phyloP scores from a whole-genome alignment of 1,140 invertebrate species.

The Melitaea cinxia region DNA sequence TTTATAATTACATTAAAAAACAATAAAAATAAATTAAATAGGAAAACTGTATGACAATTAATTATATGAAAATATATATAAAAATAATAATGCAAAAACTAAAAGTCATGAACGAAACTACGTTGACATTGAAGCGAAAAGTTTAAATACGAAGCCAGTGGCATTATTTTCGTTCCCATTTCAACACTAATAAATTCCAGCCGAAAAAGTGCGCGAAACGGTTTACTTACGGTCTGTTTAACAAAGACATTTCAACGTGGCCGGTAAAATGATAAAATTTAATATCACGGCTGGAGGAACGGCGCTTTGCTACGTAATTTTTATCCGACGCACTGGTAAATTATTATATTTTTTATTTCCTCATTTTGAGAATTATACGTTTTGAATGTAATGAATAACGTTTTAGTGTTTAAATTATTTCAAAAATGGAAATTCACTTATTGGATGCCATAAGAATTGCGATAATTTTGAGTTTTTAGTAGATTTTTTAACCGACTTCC shows the following conservation, averaged over 20 bases:
- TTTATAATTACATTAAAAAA: too few species aligned
- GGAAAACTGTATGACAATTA: too few species aligned
- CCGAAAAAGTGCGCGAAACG: conserved; percentile 52
- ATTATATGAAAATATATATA: neutral
- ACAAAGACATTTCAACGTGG: conserved; percentile 63
- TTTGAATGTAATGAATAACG: too few species aligned
- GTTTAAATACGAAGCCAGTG: neutral
- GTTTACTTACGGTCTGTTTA: conserved; percentile 57
- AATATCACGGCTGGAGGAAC: conserved; percentile 26
- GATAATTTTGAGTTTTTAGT: too few species aligned
- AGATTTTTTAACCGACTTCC: too few species aligned
- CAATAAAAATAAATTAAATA: too few species aligned
- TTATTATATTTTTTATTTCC: neutral
- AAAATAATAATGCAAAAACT: neutral
- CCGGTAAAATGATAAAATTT: conserved; percentile 62
- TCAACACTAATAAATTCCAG: conserved; percentile 55
- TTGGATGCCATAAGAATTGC: too few species aligned
- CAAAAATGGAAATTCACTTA: too few species aligned
- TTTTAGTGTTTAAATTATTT: too few species aligned
- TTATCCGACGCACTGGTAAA: neutral
- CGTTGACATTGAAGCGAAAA: neutral
- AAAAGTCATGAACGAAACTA: neutral
- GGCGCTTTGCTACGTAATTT: conserved; percentile 6
- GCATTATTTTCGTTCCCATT: conserved; percentile 12
- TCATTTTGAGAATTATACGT: too few species aligned